Evolutionary conservation across 2,797 vertebrate genomes (phyloP).

Genomic region (Phaenicophaeus curvirostris): DNA sequence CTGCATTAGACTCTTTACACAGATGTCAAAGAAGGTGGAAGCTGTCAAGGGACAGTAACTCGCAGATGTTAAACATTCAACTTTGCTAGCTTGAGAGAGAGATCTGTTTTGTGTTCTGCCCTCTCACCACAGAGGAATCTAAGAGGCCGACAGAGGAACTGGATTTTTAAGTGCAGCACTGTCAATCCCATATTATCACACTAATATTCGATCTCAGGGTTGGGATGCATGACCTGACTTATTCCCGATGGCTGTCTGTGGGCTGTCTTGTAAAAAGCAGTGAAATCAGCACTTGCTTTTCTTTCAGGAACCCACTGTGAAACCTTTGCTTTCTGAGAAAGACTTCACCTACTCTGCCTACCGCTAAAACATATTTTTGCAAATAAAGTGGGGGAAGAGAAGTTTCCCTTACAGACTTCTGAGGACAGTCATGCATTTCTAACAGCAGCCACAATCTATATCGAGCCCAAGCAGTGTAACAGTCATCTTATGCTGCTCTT

Average conservation of each 20-base stretch:
- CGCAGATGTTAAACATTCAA: not conserved
- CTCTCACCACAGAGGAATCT: not conserved
- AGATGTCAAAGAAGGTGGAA: not conserved
- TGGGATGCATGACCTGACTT: not conserved
- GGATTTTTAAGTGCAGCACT: not conserved
- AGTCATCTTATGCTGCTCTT: not conserved
- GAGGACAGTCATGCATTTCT: not conserved
- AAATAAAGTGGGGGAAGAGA: not conserved
- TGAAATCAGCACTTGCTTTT: not conserved
- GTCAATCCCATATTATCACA: not conserved
- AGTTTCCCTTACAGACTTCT: not conserved
- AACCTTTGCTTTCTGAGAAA: not conserved
- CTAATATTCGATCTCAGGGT: not conserved
- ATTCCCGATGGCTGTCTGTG: not conserved
- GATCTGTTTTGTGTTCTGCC: not conserved
- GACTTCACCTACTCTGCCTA: not conserved
- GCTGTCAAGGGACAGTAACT: not conserved
- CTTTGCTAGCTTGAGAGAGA: not conserved
- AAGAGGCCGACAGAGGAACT: not conserved
- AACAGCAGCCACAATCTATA: not conserved
- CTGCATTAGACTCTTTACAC: not conserved
- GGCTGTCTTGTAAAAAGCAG: not conserved
- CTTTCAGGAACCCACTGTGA: not conserved
- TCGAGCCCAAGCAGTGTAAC: not conserved
- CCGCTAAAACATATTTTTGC: not conserved